Evolutionary conservation across 2,888 invertebrate species (phyloP).

Genomic region (Drosophila paramelanica): DNA sequence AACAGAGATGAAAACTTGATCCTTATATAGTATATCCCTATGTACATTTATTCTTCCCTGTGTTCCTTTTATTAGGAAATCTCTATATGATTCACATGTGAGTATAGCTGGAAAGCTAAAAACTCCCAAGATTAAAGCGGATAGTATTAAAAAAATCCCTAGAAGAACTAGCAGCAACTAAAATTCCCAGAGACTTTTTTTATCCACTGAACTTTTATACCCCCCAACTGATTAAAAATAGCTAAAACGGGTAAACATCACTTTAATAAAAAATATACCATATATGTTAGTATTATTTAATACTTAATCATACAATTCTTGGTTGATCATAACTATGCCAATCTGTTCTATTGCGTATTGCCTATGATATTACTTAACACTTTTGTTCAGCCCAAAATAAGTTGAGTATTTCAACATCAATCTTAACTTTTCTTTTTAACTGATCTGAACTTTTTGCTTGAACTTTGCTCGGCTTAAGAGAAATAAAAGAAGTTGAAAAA

Average conservation of each 20-base stretch:
- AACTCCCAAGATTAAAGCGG: neutral
- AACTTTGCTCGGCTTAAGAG: constrained; percentile 17
- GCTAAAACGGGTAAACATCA: no score
- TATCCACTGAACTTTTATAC: no score
- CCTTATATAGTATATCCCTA: neutral
- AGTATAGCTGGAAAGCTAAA: neutral
- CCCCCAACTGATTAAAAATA: no score
- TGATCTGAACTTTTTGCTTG: constrained; percentile 37
- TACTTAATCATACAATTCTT: no score
- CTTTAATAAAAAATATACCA: no score
- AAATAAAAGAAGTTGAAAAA: neutral
- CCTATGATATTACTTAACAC: neutral
- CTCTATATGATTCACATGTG: neutral
- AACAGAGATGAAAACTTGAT: neutral
- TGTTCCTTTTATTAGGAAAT: no score
- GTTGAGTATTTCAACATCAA: constrained; percentile 1
- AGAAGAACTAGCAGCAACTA: no score
- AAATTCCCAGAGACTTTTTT: no score
- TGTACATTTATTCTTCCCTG: neutral
- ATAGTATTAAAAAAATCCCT: neutral
- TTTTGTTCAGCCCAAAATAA: no score
- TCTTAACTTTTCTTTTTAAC: constrained; percentile 1
- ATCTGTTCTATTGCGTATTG: neutral
- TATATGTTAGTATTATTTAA: no score
- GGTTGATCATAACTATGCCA: neutral